Percentiles rank a stretch among this genome's conserved stretches.
Evolutionary conservation across 2,888 invertebrate genomes (phyloP).

Genomic region (Acleris holmiana): DNA sequence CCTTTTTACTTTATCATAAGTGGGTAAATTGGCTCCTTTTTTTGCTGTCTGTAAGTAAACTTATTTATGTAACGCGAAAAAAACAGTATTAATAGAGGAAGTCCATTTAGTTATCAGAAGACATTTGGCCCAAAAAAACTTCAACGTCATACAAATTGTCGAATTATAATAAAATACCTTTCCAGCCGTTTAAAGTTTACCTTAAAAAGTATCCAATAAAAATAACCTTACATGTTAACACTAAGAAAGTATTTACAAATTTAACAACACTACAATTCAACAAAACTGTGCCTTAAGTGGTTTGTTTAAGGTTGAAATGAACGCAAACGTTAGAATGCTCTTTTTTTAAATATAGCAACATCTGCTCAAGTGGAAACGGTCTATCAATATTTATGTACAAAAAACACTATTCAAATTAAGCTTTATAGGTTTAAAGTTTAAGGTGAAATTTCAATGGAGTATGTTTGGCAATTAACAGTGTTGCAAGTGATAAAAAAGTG

Average conservation of each 20-base stretch:
- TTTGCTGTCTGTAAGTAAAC: too few relatives aligned
- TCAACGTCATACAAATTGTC: constrained; percentile 26
- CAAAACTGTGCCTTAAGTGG: background rate
- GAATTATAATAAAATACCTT: constrained; percentile 24
- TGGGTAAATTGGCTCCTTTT: too few relatives aligned
- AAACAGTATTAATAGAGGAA: too few relatives aligned
- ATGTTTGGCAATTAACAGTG: background rate
- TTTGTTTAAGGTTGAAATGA: too few relatives aligned
- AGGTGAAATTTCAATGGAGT: background rate
- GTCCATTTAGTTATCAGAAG: too few relatives aligned
- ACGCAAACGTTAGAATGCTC: too few relatives aligned
- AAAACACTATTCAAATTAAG: background rate
- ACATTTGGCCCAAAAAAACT: constrained; percentile 6
- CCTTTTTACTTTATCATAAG: too few relatives aligned
- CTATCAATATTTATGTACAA: constrained; percentile 37
- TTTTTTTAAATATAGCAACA: constrained; percentile 41
- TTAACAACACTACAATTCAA: background rate
- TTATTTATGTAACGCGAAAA: too few relatives aligned
- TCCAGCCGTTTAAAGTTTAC: constrained; percentile 29
- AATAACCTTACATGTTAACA: constrained; percentile 38
- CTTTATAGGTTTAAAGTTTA: background rate
- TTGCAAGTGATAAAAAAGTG: constrained; percentile 10
- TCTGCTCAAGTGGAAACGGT: constrained; percentile 50
- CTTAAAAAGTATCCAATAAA: constrained; percentile 20
- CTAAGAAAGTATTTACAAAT: constrained; percentile 21